Conservation (phyloP, 2,797 vertebrate genomes). For the Pangasius larnaudii region DNA sequence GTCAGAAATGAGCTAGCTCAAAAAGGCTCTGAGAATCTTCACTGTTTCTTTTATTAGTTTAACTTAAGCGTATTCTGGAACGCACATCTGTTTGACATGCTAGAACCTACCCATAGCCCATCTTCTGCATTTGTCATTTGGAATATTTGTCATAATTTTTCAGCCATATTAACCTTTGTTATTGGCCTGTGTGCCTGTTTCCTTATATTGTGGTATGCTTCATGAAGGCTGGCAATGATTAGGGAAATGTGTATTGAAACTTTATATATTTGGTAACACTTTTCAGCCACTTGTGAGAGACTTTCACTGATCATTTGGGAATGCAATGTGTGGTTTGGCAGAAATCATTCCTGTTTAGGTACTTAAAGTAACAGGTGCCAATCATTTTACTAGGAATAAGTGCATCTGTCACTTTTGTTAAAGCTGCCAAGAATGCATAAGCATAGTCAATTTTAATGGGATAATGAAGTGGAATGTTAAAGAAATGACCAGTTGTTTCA, state of each 20-base stretch:
- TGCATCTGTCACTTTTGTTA: not conserved
- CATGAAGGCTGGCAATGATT: not conserved
- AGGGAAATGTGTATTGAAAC: not conserved
- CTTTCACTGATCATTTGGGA: not conserved
- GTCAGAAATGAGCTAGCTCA: not conserved
- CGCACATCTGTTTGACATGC: not conserved
- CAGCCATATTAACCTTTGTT: not conserved
- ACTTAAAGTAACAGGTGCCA: not conserved
- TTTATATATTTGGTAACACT: not conserved
- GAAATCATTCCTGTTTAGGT: not conserved
- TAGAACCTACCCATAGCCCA: not conserved
- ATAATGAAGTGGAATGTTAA: not conserved
- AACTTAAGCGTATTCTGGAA: not conserved
- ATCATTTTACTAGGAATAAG: not conserved
- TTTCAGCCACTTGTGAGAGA: not conserved
- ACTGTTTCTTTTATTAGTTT: slow-evolving; percentile 4
- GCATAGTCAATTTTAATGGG: not conserved
- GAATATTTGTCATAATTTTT: not conserved
- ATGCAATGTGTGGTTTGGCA: not conserved
- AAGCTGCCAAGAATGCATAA: not conserved
- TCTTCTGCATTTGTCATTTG: not conserved
- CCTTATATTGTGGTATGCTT: not conserved
- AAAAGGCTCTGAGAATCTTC: not conserved
- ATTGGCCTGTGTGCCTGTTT: not conserved
- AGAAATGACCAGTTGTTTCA: not conserved